These are phyloP conservation scores for Stenoptilia bipunctidactyla DNA, from an alignment of 2,888 invertebrate genomes.

Conservation along the genomic window DNA sequence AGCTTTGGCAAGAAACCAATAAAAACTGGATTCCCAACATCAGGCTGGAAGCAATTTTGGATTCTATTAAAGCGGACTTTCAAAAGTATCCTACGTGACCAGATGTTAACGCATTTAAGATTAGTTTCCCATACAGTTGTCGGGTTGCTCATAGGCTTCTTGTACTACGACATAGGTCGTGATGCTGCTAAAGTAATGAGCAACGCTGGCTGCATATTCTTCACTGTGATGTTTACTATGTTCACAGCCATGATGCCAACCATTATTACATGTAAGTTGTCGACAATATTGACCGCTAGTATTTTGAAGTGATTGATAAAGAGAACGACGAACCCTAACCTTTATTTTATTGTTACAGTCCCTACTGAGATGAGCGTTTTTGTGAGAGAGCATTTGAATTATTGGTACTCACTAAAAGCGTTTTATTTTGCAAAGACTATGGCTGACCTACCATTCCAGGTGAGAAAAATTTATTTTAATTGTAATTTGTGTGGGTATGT, in stretches of 20 bases:
- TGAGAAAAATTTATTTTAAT: too few species aligned
- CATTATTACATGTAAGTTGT: slow-evolving; percentile 95
- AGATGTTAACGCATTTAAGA: slow-evolving; percentile 91
- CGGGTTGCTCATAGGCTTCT: slow-evolving; percentile 91
- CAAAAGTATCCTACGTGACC: slow-evolving; percentile 84
- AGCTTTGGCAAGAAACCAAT: slow-evolving; percentile 76
- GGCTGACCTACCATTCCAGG: slow-evolving; percentile 96
- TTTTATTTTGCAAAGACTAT: slow-evolving; percentile 97
- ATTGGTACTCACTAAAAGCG: slow-evolving; percentile 97
- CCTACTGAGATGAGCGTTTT: slow-evolving; percentile 96
- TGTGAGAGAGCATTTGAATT: slow-evolving; percentile 94
- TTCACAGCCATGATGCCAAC: slow-evolving; percentile 99
- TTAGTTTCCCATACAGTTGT: slow-evolving; percentile 89
- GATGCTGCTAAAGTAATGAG: slow-evolving; percentile 95
- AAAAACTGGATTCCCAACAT: slow-evolving; percentile 83
- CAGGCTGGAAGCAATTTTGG: slow-evolving; percentile 87
- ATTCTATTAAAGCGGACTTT: slow-evolving; percentile 89
- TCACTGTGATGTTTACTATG: slow-evolving; percentile 96
- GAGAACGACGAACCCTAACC: too few species aligned
- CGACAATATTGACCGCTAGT: too few species aligned
- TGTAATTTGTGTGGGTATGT: too few species aligned
- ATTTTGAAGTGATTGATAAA: too few species aligned
- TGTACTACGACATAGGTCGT: slow-evolving; percentile 93
- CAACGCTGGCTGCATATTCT: slow-evolving; percentile 96
- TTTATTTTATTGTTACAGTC: slow-evolving; percentile 73